These are phyloP conservation scores for Ciconia nigra DNA, from an alignment of 2,797 vertebrate genomes.

Conservation along the genomic window DNA sequence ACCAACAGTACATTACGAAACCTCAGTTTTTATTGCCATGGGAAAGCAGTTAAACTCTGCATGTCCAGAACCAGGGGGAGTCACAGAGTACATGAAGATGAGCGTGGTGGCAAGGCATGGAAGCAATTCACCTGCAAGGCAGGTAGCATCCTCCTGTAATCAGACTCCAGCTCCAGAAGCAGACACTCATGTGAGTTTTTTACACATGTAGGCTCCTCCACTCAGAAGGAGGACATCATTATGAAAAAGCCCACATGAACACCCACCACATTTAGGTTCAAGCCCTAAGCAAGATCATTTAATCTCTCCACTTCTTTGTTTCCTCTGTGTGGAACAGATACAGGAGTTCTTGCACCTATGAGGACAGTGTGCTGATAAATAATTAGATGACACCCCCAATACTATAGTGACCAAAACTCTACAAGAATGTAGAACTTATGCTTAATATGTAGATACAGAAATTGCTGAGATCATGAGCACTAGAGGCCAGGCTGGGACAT, in stretches of 20 bases:
- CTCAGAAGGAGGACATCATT: background rate
- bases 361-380: background rate
- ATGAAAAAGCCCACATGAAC: background rate
- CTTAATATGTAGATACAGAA: background rate
- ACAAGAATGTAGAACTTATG: background rate
- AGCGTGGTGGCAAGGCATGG: accelerated
- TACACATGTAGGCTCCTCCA: background rate
- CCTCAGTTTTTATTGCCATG: background rate
- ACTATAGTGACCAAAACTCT: background rate
- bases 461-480: background rate
- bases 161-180: background rate
- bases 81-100: background rate
- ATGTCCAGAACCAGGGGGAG: background rate
- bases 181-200: background rate
- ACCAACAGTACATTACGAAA: background rate
- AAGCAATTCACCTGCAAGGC: background rate
- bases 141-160: background rate
- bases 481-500: background rate
- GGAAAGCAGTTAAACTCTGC: background rate
- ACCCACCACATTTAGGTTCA: background rate
- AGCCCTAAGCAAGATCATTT: background rate
- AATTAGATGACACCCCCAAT: background rate
- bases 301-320: background rate
- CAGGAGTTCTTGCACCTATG: background rate
- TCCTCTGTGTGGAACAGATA: background rate